A percentile compares a stretch with the other conserved stretches of the same genome.
Conservation (phyloP, 2,888 invertebrate genomes). For the Plagiodera versicolora region DNA sequence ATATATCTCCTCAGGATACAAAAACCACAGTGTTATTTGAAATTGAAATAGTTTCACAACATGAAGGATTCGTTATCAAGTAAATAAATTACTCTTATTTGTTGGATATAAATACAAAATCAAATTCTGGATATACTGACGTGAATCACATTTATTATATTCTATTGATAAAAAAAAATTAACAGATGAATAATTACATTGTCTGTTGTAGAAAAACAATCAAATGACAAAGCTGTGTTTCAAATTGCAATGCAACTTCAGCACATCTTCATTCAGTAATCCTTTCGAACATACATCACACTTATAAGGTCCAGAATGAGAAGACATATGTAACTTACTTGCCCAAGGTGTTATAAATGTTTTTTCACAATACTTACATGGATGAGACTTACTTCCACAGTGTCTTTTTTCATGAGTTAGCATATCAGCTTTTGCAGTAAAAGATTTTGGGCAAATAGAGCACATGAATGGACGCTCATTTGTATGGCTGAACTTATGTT, state of each 20-base stretch:
- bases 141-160: no score
- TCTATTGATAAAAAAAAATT: no score
- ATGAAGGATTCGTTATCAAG: no score
- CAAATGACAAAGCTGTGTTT: constrained; percentile 13
- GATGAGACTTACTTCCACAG: constrained; percentile 28
- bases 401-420: constrained; percentile 33
- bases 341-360: constrained; percentile 28
- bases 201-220: no score
- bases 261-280: constrained; percentile 26
- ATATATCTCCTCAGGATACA: no score
- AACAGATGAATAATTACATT: no score
- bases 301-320: constrained; percentile 28
- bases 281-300: constrained; percentile 26
- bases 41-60: no score
- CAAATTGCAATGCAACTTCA: constrained; percentile 21
- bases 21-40: no score
- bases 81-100: no score
- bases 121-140: no score
- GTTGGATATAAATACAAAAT: no score
- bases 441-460: constrained; percentile 30
- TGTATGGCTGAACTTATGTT: constrained; percentile 34
- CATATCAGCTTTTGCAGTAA: constrained; percentile 29
- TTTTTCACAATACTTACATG: constrained; percentile 30
- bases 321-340: constrained; percentile 28
- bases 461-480: constrained; percentile 32